Base-by-base conservation (phyloP, 2,797 vertebrate genomes). In the Carapus acus region DNA sequence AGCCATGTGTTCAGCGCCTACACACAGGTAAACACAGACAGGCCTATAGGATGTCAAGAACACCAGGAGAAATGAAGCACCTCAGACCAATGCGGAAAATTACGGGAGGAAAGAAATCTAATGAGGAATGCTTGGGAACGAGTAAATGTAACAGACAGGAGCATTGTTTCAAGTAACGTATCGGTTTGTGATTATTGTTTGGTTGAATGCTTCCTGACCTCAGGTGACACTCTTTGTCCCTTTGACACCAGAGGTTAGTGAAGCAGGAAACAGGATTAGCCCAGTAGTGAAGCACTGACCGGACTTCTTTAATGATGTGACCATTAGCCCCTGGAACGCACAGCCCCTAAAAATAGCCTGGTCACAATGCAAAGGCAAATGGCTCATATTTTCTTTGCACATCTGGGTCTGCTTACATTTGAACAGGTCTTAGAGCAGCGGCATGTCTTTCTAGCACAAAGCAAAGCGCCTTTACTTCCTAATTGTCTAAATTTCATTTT, bases 1-100 rank as follows among this genome's bases (percentile, higher is more conserved):
- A 98, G 96, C 76, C 95, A 97, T 43, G 93, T 99, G 38, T 99
- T 99, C 77, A 98, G 94, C 9, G 88, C 96, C 34, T 99, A 99
- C 73, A 98, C 94, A 0, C 96, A 97, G 93, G 96, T 99, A 67
- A 23, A 29, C 31, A 47, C 7, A 19, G 15, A 23, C 1, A 7
- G 24, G 12, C 8, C 21, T 27, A 1, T 19, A 22, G 1, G 1
- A 6, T 41, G 19, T 36, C 16, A 8, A 16, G 24, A 19, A 22
- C 31, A 20, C 11, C 27, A 37, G 36, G 15, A 52, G 22, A 19
- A 44, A 14, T 7, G 2, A 14, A 21, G 31, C 15, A 38, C 3
- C 34, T 57, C n/a, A 17, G 7, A 19, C 8, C 22, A 36, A 8
- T 7, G 8, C 20, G 64, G 43, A 50, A 15, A n/a, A 33, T 33